Percentiles rank a stretch among this genome's conserved stretches.
Conservation (phyloP, 2,113 vertebrate genomes). For the Burhinus oedicnemus region DNA sequence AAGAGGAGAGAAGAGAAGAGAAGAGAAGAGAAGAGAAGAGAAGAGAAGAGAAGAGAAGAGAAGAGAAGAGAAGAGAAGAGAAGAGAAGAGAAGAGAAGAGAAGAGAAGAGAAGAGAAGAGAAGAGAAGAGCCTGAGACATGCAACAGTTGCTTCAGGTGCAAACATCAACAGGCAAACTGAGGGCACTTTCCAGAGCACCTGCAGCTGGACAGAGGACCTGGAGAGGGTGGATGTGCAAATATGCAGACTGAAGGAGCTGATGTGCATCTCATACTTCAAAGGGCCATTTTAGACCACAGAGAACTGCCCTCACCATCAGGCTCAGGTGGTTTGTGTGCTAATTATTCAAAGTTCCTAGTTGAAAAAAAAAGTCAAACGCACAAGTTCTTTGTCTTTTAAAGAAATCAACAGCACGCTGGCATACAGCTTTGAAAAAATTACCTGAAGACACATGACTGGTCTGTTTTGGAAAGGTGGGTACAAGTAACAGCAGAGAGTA, state of each 20-base stretch:
- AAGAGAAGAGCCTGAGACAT: background rate
- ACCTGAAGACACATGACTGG: background rate
- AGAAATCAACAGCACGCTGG: background rate
- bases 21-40: background rate
- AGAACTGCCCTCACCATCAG: background rate
- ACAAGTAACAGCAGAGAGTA: background rate
- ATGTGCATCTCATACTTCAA: background rate
- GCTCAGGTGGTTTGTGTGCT: background rate
- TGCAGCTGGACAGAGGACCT: background rate
- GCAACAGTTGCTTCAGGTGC: background rate
- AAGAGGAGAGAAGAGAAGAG: background rate
- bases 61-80: background rate
- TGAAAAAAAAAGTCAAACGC: background rate
- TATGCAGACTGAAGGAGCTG: background rate
- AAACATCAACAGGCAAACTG: background rate
- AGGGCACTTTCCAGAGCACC: background rate
- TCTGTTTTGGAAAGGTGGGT: background rate
- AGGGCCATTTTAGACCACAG: background rate
- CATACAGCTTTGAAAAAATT: background rate
- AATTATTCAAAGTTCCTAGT: background rate
- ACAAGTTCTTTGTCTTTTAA: background rate
- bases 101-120: background rate
- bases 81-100: too few species aligned
- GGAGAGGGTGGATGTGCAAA: background rate
- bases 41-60: background rate